Base-by-base conservation (phyloP, 2,888 invertebrate genomes). In the Eristalis tenax region DNA sequence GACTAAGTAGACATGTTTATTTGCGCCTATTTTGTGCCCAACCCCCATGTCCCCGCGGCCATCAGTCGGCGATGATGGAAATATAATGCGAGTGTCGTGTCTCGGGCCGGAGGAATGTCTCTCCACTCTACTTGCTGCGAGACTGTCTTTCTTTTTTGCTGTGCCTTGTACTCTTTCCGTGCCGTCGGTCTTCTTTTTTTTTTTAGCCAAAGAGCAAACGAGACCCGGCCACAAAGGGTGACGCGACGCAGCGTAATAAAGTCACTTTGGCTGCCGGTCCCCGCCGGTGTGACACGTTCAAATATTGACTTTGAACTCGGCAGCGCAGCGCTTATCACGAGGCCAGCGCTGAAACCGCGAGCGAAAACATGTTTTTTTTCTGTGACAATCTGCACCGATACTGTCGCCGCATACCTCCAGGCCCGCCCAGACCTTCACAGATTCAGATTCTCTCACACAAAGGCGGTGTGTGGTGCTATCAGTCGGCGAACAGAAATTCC, bases 241-340 rank as follows among this genome's bases (percentile, higher is more conserved):
- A 43, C 50, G 5, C 50, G 22, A 15, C 50, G 64, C 32, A 68
- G 59, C 43, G 43, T 65, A 82, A 82, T 66, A 76, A 70, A 70
- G 76, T 82, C 76, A 43, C 59, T 76, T 57, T 65, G 70, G 38
- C 76, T 68, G 74, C 59, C 59, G 59, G 59, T 26, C 10, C 11
- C 59, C 71, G 65, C 2, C 3, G n/a, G 71, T 65, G 73, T 73
- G 79, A 79, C 65, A 73, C 23, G 74, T 81, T 81, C 68, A 81
- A 81, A 81, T 81, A 81, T 81, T 81, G 81, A 81, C 81, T 81
- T 75, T 81, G 81, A 81, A 81, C 74, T 81, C 74, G 40, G 69
- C 50, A 32, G 38, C 65, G 13, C 50, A 8, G 79, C 18, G 64
- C 22, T 74, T 80, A 80, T 80, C 73, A 64, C 64, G 59, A 65